Percentiles rank a stretch among this genome's conserved stretches.
These are phyloP conservation scores for Calliphora vomitoria DNA, from an alignment of 2,888 invertebrate genomes.

Conservation along the genomic window DNA sequence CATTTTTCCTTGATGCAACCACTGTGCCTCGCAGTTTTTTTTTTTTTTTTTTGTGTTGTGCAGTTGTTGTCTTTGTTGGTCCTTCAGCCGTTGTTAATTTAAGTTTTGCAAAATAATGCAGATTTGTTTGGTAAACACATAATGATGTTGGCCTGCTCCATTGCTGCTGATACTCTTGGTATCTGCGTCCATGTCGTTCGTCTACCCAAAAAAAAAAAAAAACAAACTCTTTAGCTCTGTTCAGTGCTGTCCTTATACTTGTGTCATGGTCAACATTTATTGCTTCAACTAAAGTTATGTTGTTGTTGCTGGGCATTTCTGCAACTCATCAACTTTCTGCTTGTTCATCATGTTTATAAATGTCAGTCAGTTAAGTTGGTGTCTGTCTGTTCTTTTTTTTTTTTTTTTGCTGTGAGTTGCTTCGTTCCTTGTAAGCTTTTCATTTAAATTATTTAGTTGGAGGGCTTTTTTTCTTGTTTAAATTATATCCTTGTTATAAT, in stretches of 20 bases:
- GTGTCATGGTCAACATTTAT: slow-evolving; percentile 62
- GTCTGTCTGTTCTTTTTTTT: neutral
- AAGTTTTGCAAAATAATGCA: slow-evolving; percentile 53
- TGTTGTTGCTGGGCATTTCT: slow-evolving; percentile 48
- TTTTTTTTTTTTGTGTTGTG: too few relatives aligned
- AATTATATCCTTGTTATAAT: slow-evolving; percentile 64
- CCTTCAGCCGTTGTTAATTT: slow-evolving; percentile 57
- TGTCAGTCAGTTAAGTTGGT: slow-evolving; percentile 57
- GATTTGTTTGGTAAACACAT: slow-evolving; percentile 53
- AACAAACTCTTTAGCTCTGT: neutral
- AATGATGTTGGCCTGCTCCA: slow-evolving; percentile 39
- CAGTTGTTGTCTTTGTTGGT: neutral
- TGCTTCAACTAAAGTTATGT: slow-evolving; percentile 52
- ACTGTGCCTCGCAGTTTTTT: neutral
- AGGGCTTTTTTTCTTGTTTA: slow-evolving; percentile 64
- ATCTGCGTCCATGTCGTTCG: neutral
- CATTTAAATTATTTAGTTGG: slow-evolving; percentile 67
- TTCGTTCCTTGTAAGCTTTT: slow-evolving; percentile 52
- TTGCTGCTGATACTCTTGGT: neutral
- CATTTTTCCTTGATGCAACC: neutral
- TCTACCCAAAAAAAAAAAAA: neutral
- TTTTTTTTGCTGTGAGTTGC: neutral
- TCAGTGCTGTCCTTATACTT: slow-evolving; percentile 31
- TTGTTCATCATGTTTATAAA: slow-evolving; percentile 59
- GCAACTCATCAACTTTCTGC: slow-evolving; percentile 59